A percentile compares a stretch with the other conserved stretches of the same genome.
Conservation (phyloP, 1,140 invertebrate genomes). For the Mya arenaria region DNA sequence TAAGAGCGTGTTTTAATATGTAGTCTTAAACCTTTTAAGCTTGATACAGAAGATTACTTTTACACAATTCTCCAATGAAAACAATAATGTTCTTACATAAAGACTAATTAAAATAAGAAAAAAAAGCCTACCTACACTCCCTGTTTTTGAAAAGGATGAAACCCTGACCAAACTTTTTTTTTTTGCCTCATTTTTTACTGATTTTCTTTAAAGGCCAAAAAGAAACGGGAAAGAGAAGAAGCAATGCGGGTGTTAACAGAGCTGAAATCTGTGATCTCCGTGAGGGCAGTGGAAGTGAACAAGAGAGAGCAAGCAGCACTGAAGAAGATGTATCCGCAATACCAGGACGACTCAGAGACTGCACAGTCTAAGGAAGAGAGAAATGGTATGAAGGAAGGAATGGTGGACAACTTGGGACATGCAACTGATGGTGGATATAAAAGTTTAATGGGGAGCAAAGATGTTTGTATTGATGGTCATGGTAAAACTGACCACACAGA, state of each 20-base stretch:
- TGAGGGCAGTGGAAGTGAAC: constrained; percentile 46
- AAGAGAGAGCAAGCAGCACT: constrained; percentile 39
- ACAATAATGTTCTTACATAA: too few relatives aligned
- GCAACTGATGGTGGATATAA: neutral
- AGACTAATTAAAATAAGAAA: too few relatives aligned
- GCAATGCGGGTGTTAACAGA: constrained; percentile 49
- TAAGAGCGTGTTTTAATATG: too few relatives aligned
- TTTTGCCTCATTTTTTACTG: neutral
- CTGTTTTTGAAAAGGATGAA: too few relatives aligned
- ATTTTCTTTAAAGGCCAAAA: constrained; percentile 34
- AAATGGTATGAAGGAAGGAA: neutral
- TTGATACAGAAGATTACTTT: too few relatives aligned
- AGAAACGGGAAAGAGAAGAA: constrained; percentile 47
- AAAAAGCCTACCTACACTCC: too few relatives aligned
- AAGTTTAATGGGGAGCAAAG: neutral
- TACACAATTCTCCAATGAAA: too few relatives aligned
- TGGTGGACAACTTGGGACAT: neutral
- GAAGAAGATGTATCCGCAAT: constrained; percentile 22
- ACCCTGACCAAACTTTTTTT: too few relatives aligned
- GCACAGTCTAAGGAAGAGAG: neutral
- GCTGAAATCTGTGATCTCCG: constrained; percentile 50
- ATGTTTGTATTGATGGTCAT: neutral
- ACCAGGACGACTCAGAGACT: too few relatives aligned
- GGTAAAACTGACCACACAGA: neutral
- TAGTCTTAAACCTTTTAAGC: too few relatives aligned